Evolutionary conservation across 1,140 invertebrate genomes (phyloP).

Genomic region (Cataglyphis hispanica): DNA sequence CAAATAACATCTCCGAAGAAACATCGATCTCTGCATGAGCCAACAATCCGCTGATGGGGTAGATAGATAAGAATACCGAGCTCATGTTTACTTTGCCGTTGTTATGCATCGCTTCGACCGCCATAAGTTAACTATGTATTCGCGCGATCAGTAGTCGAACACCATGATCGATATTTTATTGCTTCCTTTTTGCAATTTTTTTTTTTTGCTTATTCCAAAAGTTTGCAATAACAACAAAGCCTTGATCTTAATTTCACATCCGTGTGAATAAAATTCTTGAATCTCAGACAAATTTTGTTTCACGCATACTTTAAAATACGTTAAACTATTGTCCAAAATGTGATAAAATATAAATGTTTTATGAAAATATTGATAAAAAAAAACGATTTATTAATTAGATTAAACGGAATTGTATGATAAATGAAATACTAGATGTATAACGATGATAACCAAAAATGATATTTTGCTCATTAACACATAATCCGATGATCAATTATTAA

Average conservation of each 20-base stretch:
- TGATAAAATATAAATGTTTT: neutral
- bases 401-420: neutral
- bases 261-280: neutral
- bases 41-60: constrained; percentile 63
- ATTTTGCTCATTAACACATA: neutral
- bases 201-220: neutral
- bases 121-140: constrained; percentile 17
- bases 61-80: constrained; percentile 42
- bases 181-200: neutral
- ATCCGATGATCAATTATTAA: neutral
- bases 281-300: neutral
- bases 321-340: neutral
- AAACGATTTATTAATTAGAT: neutral
- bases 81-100: constrained; percentile 46
- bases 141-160: neutral
- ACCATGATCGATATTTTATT: constrained; percentile 22
- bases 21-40: constrained; percentile 63
- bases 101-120: constrained; percentile 20
- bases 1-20: constrained; percentile 71
- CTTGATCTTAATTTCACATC: neutral
- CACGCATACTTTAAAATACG: neutral
- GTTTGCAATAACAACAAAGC: too few species aligned
- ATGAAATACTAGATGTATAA: neutral
- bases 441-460: neutral
- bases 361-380: neutral